Percentiles rank a stretch among this genome's conserved stretches.
Conservation (phyloP, 2,113 vertebrate genomes). For the Hyla sarda region DNA sequence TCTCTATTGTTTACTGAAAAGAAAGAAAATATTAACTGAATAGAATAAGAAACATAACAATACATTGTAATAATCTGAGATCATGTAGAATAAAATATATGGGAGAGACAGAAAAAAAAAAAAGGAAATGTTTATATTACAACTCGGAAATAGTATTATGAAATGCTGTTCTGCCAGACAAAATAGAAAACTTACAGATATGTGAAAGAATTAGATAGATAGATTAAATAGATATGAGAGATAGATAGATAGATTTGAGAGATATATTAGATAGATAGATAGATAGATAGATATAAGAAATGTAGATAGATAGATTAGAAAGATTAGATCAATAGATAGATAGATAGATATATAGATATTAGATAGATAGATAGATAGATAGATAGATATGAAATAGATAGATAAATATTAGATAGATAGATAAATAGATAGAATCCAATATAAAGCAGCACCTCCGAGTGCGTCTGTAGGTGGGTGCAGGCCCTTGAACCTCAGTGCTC, state of each 20-base stretch:
- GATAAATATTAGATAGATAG: neutral
- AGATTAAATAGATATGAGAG: constrained; percentile 5
- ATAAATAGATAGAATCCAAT: constrained; percentile 6
- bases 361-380: constrained; percentile 7
- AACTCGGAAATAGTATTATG: neutral
- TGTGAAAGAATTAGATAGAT: neutral
- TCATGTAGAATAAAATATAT: neutral
- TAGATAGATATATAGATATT: too few relatives aligned
- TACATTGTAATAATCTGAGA: neutral
- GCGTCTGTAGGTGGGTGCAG: too few relatives aligned
- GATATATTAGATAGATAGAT: too few relatives aligned
- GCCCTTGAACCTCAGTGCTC: too few relatives aligned
- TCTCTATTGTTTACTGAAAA: neutral
- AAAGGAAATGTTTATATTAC: neutral
- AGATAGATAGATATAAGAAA: too few relatives aligned
- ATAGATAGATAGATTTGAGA: neutral
- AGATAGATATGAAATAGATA: constrained; percentile 1
- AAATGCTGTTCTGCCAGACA: neutral
- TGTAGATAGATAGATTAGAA: too few relatives aligned
- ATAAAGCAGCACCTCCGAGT: too few relatives aligned
- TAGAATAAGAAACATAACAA: neutral
- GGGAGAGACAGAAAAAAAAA: neutral
- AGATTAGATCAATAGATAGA: too few relatives aligned
- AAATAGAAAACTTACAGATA: neutral
- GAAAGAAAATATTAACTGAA: neutral